Evolutionary conservation across 53 echinoderm and acorn worm genomes (phyloP).

Genomic region (Holothuria scabra): DNA sequence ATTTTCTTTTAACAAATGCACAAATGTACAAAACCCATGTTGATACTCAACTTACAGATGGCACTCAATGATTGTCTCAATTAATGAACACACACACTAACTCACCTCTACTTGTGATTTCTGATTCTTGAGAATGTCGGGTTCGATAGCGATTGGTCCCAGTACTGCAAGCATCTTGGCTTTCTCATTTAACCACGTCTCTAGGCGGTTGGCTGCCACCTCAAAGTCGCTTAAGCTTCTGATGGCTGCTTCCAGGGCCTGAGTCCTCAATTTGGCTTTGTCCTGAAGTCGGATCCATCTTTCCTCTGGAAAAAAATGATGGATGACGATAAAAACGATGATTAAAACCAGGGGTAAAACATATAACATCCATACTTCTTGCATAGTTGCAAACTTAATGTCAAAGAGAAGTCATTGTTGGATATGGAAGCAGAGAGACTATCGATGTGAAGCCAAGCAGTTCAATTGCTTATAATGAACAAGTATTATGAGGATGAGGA

Average conservation of each 20-base stretch:
- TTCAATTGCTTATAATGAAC: too few species aligned
- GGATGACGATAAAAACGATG: conserved; percentile 38
- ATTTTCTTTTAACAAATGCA: too few species aligned
- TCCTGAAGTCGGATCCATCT: conserved; percentile 96
- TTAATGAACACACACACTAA: too few species aligned
- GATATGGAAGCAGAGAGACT: too few species aligned
- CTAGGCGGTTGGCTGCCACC: conserved; percentile 83
- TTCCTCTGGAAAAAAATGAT: conserved; percentile 79
- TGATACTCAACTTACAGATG: too few species aligned
- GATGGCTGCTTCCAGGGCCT: conserved; percentile 93
- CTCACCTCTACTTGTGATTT: conserved; percentile 98
- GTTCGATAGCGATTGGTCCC: conserved; percentile 94
- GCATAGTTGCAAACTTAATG: not conserved
- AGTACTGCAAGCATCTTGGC: conserved; percentile 96
- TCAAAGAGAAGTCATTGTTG: not conserved
- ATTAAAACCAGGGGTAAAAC: conserved; percentile 37
- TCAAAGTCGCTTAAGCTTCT: conserved; percentile 95
- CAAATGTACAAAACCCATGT: too few species aligned
- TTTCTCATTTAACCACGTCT: conserved; percentile 98
- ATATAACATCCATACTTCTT: conserved; percentile 57
- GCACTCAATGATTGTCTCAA: too few species aligned
- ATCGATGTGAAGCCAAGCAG: too few species aligned
- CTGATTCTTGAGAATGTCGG: conserved; percentile 89
- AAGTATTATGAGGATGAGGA: not conserved
- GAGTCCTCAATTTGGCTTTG: conserved; percentile 89